These are phyloP conservation scores for Apodemia duryi DNA, from an alignment of 2,888 invertebrate genomes.

Conservation along the genomic window DNA sequence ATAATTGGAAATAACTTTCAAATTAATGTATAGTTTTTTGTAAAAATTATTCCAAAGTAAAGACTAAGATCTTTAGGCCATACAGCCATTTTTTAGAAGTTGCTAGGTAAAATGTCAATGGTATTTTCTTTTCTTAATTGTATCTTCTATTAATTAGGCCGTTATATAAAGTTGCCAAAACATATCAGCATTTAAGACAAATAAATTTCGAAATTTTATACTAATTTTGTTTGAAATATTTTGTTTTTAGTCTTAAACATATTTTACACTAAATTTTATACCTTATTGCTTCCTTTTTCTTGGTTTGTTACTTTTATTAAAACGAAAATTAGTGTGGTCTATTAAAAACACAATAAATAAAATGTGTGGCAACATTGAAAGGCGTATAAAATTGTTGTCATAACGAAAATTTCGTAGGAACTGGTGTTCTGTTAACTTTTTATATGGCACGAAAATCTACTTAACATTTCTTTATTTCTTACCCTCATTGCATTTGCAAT, in stretches of 20 bases:
- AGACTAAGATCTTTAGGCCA: not conserved
- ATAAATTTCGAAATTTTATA: too few species aligned
- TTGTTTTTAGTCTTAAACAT: too few species aligned
- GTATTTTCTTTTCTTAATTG: too few species aligned
- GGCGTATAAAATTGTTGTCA: not conserved
- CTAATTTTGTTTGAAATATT: too few species aligned
- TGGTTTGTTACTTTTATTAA: too few species aligned
- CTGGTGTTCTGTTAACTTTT: conserved; percentile 27
- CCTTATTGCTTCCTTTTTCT: too few species aligned
- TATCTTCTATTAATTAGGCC: too few species aligned
- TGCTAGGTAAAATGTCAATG: not conserved
- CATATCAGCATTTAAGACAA: too few species aligned
- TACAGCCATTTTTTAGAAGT: not conserved
- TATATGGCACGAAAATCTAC: conserved; percentile 52
- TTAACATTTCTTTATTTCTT: conserved; percentile 42
- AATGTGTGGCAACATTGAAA: conserved; percentile 3
- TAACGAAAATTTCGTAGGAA: conserved; percentile 8
- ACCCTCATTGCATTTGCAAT: conserved; percentile 65
- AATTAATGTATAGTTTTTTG: not conserved
- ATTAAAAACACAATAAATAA: not conserved
- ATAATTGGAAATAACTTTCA: not conserved
- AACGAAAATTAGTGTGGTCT: too few species aligned
- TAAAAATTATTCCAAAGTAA: not conserved
- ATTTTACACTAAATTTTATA: too few species aligned
- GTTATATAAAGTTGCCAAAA: too few species aligned